Evolutionary conservation across 37 sponge, comb jelly and placozoan species (phyloP).

Genomic region (Amphimedon queenslandica): DNA sequence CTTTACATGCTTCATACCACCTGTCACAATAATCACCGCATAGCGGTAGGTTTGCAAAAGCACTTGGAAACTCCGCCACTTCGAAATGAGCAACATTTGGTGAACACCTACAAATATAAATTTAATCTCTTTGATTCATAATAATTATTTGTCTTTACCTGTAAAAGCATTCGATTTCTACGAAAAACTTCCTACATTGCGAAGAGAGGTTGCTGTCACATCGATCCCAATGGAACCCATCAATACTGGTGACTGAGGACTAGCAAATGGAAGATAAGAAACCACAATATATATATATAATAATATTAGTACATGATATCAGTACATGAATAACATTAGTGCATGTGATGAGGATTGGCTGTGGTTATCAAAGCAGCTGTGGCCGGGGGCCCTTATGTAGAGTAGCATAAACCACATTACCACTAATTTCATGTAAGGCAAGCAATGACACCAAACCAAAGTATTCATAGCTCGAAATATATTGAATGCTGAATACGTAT

Average conservation of each 20-base stretch:
- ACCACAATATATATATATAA: too few relatives aligned
- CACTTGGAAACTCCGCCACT: slow-evolving; percentile 17
- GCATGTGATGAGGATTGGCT: too few relatives aligned
- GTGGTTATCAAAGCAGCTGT: too few relatives aligned
- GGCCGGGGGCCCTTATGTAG: too few relatives aligned
- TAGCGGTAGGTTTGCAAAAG: slow-evolving; percentile 47
- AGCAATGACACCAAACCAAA: too few relatives aligned
- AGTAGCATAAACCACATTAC: too few relatives aligned
- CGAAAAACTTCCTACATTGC: slow-evolving; percentile 47
- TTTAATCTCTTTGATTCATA: neutral
- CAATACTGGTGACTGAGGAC: slow-evolving; percentile 45
- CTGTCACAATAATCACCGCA: slow-evolving; percentile 58
- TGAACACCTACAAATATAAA: slow-evolving; percentile 38
- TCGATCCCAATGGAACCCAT: slow-evolving; percentile 66
- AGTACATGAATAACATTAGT: too few relatives aligned
- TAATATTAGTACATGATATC: too few relatives aligned
- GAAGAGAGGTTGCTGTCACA: slow-evolving; percentile 53
- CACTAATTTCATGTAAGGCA: too few relatives aligned
- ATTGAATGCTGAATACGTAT: too few relatives aligned
- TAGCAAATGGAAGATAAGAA: neutral
- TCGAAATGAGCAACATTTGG: slow-evolving; percentile 65
- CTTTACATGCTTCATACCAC: slow-evolving; percentile 66
- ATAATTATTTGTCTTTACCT: slow-evolving; percentile 11
- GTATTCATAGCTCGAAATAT: too few relatives aligned
- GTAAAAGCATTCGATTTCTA: slow-evolving; percentile 62